Base-by-base conservation (phyloP, 2,113 vertebrate species). In the Tychaedon coryphoeus region DNA sequence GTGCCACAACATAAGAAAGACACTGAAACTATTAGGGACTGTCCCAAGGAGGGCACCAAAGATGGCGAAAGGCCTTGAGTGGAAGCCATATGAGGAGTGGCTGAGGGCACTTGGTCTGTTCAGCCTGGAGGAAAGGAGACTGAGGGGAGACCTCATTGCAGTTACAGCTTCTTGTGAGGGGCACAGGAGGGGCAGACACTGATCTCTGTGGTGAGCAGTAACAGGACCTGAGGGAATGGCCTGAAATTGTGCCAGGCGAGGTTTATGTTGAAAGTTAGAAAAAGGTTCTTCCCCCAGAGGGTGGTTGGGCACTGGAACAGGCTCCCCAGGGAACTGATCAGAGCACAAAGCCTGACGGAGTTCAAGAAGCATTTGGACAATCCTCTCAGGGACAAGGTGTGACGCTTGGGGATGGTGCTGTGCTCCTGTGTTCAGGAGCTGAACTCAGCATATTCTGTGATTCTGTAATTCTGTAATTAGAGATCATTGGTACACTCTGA, bases 241-340 rank as follows among this genome's bases (percentile, higher is more conserved):
- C 5, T 42, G 43, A 66, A 75, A 19, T 1, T 57, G n/a, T 17
- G 25, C n/a, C 16, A 66, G 51, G 42, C 5, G 4, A 17, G 4
- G 6, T 42, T 66, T 34, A 50, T 0, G 8, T 1, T 9, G 0
- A 0, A 17, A 2, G 42, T 42, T 1, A 58, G 51, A 0, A 34
- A 58, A 50, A 31, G 4, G 13, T 4, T 40, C 4, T 48, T 48
- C 16, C 1, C 6, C 19, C 31, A 65, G 4, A 56, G 14, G 19
- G 9, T 64, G n/a, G 4, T 1, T 14, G 16, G 24, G 31, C 42
- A 50, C 42, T 57, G 60, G 42, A 34, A 75, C 17, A 22, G n/a
- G 10, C 43, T 86, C 36, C 36, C 43, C 36, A 36, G 26, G 31
- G 25, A 31, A 51, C 17, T 5, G 25, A 31, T 22, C 43, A 58